phyloP scores from a whole-genome alignment of 1,140 invertebrate species.

The Maconellicoccus hirsutus region DNA sequence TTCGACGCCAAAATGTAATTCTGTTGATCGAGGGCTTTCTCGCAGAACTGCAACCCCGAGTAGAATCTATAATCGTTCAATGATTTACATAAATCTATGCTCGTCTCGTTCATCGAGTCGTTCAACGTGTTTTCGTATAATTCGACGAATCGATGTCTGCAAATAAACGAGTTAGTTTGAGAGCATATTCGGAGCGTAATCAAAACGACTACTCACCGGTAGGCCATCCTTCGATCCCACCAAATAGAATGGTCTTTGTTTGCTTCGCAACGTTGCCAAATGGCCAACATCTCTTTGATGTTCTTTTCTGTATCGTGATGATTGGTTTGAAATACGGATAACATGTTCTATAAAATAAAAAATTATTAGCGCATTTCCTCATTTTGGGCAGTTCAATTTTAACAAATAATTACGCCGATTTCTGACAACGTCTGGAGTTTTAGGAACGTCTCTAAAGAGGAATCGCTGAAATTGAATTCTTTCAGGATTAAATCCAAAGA shows the following conservation, averaged over 20 bases:
- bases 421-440: background rate
- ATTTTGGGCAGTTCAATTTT: too few relatives aligned
- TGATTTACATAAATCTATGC: background rate
- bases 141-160: too few relatives aligned
- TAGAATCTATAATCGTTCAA: background rate
- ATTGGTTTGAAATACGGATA: background rate
- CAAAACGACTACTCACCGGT: background rate
- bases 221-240: background rate
- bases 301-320: background rate
- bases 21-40: background rate
- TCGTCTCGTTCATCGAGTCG: background rate
- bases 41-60: background rate
- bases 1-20: background rate
- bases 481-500: background rate
- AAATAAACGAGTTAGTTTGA: too few relatives aligned
- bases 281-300: background rate
- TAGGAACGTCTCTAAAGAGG: background rate
- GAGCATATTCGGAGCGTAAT: too few relatives aligned
- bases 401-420: background rate
- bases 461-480: background rate
- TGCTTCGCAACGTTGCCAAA: background rate
- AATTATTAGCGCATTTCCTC: too few relatives aligned
- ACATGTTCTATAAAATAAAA: background rate
- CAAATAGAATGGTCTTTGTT: background rate
- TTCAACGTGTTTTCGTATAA: background rate